Conservation (phyloP, 2,888 invertebrate species). For the Leptinotarsa haldemani region DNA sequence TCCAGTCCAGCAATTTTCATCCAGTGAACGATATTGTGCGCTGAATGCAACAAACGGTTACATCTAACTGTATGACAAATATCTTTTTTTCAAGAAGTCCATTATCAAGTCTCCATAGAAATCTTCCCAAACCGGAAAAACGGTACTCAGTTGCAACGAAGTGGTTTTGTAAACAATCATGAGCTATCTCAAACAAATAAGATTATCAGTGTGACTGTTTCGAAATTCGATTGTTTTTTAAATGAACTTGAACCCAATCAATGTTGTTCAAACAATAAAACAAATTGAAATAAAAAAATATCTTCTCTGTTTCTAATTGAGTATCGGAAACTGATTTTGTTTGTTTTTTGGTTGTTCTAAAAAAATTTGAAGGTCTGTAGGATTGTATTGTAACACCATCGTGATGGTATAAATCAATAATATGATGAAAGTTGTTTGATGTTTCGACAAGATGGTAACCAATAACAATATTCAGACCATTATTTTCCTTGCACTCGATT, state of each 20-base stretch:
- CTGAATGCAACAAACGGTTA: neutral
- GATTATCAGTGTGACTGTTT: neutral
- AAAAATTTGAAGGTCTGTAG: too few species aligned
- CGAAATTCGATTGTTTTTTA: neutral
- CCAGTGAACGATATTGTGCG: slow-evolving; percentile 7
- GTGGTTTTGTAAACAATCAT: neutral
- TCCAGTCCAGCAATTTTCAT: neutral
- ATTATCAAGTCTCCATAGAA: neutral
- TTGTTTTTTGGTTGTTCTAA: too few species aligned
- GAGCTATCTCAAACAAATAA: neutral
- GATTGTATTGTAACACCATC: too few species aligned
- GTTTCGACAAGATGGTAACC: too few species aligned
- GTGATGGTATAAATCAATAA: too few species aligned
- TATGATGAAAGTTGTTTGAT: too few species aligned
- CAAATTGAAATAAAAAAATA: neutral
- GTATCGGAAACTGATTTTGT: too few species aligned
- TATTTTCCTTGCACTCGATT: too few species aligned
- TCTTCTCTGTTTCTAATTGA: neutral
- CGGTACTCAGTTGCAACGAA: neutral
- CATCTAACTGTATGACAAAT: neutral
- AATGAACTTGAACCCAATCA: neutral
- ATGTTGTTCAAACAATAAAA: neutral
- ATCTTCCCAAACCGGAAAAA: neutral
- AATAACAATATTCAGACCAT: too few species aligned
- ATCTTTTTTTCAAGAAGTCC: neutral